phyloP scores from a whole-genome alignment of 2,888 invertebrate genomes.

The Willowsia nigromaculata region DNA sequence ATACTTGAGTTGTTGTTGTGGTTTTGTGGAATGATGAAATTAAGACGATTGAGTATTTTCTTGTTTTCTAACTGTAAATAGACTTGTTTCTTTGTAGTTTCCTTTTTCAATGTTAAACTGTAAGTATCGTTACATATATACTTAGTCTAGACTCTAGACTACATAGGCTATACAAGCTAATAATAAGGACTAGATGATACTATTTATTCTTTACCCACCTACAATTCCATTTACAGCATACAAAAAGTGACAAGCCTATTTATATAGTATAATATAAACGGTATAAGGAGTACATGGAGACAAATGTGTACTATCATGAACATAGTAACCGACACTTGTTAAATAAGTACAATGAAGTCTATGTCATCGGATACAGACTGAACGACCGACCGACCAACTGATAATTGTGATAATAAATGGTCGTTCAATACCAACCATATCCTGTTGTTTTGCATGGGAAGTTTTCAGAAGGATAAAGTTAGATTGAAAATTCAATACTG shows the following conservation, averaged over 20 bases:
- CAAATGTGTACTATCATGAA: background rate
- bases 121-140: background rate
- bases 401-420: background rate
- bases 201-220: background rate
- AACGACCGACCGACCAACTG: constrained; percentile 47
- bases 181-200: no score
- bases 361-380: background rate
- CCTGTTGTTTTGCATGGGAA: background rate
- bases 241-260: background rate
- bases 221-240: background rate
- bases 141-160: no score
- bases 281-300: no score
- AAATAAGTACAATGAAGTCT: constrained; percentile 22
- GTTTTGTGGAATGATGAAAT: background rate
- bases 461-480: background rate
- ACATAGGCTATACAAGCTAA: no score
- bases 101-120: background rate
- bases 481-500: no score
- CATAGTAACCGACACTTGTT: background rate
- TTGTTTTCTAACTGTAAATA: constrained; percentile 9
- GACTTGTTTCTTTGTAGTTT: constrained; percentile 1
- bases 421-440: constrained; percentile 28
- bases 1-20: background rate
- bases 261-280: no score
- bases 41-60: constrained; percentile 8